These are phyloP conservation scores for Rhabdophis nuchalis DNA, from an alignment of 2,797 vertebrate genomes.

Conservation along the genomic window DNA sequence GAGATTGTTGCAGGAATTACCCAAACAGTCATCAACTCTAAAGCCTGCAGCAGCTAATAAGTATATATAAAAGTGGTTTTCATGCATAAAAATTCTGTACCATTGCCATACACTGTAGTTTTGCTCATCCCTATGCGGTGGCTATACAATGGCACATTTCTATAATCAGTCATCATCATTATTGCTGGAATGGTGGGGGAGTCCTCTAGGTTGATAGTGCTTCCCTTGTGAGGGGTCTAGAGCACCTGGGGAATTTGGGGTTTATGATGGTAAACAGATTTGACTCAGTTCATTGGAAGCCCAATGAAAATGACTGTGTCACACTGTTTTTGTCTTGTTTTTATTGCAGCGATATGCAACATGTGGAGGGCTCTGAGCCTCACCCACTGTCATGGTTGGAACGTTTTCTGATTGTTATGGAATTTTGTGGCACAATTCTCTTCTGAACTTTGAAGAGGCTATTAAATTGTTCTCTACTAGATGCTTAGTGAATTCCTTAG, in stretches of 20 bases:
- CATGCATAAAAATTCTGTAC: neutral
- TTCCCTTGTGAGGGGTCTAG: neutral
- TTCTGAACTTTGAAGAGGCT: neutral
- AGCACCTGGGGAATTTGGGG: neutral
- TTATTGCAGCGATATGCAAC: neutral
- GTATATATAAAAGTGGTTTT: neutral
- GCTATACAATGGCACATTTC: neutral
- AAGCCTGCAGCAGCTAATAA: neutral
- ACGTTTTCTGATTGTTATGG: neutral
- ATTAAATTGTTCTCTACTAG: neutral
- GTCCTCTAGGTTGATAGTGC: neutral
- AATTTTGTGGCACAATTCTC: neutral
- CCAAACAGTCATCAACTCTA: neutral
- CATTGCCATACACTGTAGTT: neutral
- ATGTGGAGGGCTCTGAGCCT: neutral
- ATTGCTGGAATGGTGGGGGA: neutral
- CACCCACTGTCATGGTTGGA: neutral
- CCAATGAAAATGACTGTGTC: neutral
- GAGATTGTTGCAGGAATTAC: neutral
- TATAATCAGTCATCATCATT: neutral
- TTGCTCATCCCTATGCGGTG: neutral
- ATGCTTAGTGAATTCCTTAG: neutral
- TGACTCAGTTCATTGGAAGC: neutral
- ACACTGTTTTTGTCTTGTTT: neutral
- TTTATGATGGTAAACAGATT: neutral